A percentile compares a stretch with the other conserved stretches of the same genome.
phyloP scores from a whole-genome alignment of 2,888 invertebrate species.

The Ormyrus pomaceus region DNA sequence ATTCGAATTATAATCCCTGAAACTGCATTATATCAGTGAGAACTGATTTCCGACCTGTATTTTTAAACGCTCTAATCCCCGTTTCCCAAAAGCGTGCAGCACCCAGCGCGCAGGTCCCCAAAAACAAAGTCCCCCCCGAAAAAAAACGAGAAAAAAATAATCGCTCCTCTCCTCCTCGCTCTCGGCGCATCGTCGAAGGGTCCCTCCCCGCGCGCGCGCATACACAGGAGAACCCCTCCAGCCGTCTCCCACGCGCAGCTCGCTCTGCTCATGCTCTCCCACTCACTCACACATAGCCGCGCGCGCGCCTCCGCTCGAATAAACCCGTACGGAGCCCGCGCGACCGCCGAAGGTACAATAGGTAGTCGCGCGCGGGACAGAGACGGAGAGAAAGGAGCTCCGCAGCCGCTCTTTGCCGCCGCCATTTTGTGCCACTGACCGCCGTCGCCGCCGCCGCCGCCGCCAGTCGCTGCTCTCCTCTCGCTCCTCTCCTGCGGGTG shows the following conservation, averaged over 20 bases:
- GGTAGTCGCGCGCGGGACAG: too few relatives aligned
- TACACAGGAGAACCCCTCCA: not conserved
- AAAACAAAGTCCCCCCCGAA: not conserved
- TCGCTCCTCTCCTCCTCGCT: not conserved
- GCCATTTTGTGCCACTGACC: constrained; percentile 54
- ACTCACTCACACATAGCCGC: not conserved
- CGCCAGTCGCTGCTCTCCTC: not conserved
- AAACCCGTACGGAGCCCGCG: not conserved
- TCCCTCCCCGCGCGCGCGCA: not conserved
- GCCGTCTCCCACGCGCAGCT: constrained; percentile 22
- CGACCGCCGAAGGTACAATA: not conserved
- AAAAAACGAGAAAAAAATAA: not conserved
- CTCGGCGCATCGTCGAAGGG: not conserved
- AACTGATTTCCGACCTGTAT: too few relatives aligned
- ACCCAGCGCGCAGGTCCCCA: too few relatives aligned
- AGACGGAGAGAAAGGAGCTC: not conserved
- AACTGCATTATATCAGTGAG: too few relatives aligned
- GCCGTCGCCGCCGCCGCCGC: not conserved
- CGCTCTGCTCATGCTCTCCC: constrained; percentile 2
- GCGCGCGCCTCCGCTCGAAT: not conserved
- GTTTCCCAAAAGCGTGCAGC: not conserved
- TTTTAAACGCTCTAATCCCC: not conserved
- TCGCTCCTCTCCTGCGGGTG: too few relatives aligned
- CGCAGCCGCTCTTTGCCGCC: not conserved
- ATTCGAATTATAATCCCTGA: too few relatives aligned